phyloP scores from a whole-genome alignment of 2,797 vertebrate genomes.

The Schizopygopsis malacanthus region DNA sequence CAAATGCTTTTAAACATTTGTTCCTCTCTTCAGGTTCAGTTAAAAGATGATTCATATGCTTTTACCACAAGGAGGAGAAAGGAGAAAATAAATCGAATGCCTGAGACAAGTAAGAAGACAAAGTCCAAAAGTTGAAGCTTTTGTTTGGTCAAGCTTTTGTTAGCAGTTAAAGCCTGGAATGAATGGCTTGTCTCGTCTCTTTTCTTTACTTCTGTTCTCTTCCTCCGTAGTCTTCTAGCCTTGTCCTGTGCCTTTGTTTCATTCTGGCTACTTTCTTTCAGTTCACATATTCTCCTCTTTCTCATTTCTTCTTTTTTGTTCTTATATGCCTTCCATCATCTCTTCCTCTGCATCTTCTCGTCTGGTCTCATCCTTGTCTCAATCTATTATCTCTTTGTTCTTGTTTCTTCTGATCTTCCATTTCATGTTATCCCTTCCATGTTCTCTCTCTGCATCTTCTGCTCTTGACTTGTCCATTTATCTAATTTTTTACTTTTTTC shows the following conservation, averaged over 20 bases:
- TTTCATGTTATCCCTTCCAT: neutral
- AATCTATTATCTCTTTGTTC: neutral
- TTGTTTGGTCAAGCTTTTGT: slow-evolving; percentile 38
- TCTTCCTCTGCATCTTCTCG: neutral
- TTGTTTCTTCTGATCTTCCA: neutral
- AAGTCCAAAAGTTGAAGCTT: slow-evolving; percentile 1
- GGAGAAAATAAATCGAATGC: slow-evolving; percentile 16
- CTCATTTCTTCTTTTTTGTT: neutral
- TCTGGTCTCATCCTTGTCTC: neutral
- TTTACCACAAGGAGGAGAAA: slow-evolving; percentile 22
- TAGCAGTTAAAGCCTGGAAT: neutral
- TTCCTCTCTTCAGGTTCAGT: slow-evolving; percentile 3
- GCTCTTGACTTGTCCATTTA: neutral
- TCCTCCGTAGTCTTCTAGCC: neutral
- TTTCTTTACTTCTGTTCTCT: neutral
- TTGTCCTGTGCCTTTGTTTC: neutral
- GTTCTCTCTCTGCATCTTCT: neutral
- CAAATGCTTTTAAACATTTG: slow-evolving; percentile 1
- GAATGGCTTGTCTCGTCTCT: neutral
- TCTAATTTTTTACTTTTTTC: neutral
- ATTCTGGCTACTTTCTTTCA: neutral
- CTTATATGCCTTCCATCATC: neutral
- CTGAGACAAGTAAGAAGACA: slow-evolving; percentile 4
- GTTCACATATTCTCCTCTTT: neutral
- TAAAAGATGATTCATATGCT: slow-evolving; percentile 13